phyloP scores from a whole-genome alignment of 2,888 invertebrate genomes.

The Pheosia tremula region DNA sequence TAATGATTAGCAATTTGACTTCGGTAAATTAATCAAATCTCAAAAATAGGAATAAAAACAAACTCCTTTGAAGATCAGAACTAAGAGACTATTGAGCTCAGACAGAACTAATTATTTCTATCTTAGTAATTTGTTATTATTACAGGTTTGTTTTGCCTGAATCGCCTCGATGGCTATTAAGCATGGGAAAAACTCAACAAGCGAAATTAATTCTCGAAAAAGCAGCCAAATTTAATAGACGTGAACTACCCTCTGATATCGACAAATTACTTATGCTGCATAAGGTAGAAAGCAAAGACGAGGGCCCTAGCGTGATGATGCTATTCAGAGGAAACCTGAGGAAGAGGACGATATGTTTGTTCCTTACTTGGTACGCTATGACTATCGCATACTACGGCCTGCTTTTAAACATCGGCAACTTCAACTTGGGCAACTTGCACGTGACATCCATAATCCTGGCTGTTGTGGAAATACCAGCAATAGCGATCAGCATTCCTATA shows the following conservation, averaged over 20 bases:
- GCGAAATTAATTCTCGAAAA: conserved; percentile 86
- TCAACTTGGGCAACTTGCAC: conserved; percentile 90
- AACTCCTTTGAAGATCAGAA: too few species aligned
- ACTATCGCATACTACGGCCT: conserved; percentile 92
- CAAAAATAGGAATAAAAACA: too few species aligned
- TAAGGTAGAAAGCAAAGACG: conserved; percentile 67
- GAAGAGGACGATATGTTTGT: conserved; percentile 88
- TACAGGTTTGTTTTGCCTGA: conserved; percentile 91
- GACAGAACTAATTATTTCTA: too few species aligned
- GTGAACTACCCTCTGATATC: conserved; percentile 86
- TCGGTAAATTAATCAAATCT: too few species aligned
- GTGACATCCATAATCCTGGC: conserved; percentile 90
- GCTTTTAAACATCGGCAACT: conserved; percentile 88
- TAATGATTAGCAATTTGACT: too few species aligned
- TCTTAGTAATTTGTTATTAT: conserved; percentile 15
- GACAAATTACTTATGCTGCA: conserved; percentile 87
- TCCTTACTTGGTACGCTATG: conserved; percentile 90
- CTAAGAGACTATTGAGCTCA: too few species aligned
- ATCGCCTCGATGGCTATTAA: conserved; percentile 91
- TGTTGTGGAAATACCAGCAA: conserved; percentile 91
- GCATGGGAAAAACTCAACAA: conserved; percentile 89
- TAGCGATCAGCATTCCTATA: conserved; percentile 89
- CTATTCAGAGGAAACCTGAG: conserved; percentile 87
- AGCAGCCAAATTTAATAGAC: conserved; percentile 87
- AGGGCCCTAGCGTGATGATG: conserved; percentile 85